Base-by-base conservation (phyloP, 2,797 vertebrate genomes). In the Oryzias sinensis region DNA sequence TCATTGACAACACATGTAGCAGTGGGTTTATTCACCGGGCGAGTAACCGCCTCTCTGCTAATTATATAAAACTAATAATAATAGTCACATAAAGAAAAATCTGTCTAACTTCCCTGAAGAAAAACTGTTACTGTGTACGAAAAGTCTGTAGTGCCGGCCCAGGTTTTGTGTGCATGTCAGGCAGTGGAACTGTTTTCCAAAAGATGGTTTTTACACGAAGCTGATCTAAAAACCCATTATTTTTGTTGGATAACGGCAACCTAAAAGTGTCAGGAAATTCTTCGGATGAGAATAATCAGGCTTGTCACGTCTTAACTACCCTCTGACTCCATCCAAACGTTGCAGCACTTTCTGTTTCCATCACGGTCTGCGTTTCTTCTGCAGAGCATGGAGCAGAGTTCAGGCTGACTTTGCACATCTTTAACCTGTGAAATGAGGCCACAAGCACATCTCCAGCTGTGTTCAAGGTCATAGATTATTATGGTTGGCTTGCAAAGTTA, bases 271-370 rank as follows among this genome's bases (percentile, higher is more conserved):
- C 76, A 82, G 73, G 86, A 82, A 84, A 71, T 71, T 82, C 57
- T 80, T 74, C 81, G 84, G 85, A 89, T 88, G 82, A 84, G 75
- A 56, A 59, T 74, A 87, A 84, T 87, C 45, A 4, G 63, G 58
- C 62, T 45, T 68, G 54, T 72, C 57, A 20, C 53, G 59, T 56
- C 47, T 83, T 71, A 72, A 63, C 81, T 72, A 57, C 76, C 68
- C 65, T 68, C 52, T n/a, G 74, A 43, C 64, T 76, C 58, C 27
- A 14, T 63, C 70, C 68, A 85, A 79, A 86, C 74, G 18, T 86
- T 49, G 83, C 76, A 68, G 49, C 80, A 79, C 84, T 82, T 87
- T 72, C 33, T 81, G 76, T 89, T 90, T 91, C 88, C 87, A 87
- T 69, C 57, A 63, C 66, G 72, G 81, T 79, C 74, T 84, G 69